These are phyloP conservation scores for Leptoclinus maculatus DNA, from an alignment of 2,797 vertebrate species.

Conservation along the genomic window DNA sequence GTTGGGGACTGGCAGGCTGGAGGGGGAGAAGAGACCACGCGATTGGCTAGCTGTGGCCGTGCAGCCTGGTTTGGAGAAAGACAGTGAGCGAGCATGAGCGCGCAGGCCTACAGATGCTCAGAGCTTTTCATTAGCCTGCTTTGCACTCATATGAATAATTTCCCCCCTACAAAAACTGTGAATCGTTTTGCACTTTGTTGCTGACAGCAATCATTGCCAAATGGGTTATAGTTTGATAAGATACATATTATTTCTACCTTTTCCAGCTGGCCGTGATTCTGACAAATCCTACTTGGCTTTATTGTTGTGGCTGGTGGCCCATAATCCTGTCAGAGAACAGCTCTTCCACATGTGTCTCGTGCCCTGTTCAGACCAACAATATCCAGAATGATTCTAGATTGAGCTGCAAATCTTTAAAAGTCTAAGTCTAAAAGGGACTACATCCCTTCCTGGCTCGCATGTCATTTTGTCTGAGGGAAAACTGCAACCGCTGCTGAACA, in stretches of 20 bases:
- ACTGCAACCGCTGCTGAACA: slow-evolving; percentile 26
- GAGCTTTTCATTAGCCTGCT: slow-evolving; percentile 59
- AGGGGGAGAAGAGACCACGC: slow-evolving; percentile 21
- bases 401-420: slow-evolving; percentile 30
- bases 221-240: slow-evolving; percentile 16
- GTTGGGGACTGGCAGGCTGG: slow-evolving; percentile 55
- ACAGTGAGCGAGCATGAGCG: slow-evolving; percentile 43
- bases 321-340: slow-evolving; percentile 34
- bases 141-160: slow-evolving; percentile 36
- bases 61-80: slow-evolving; percentile 41
- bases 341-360: slow-evolving; percentile 29
- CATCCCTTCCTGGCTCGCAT: slow-evolving; percentile 32
- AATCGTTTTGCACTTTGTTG: slow-evolving; percentile 26
- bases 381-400: slow-evolving; percentile 15
- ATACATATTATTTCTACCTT: slow-evolving; percentile 1
- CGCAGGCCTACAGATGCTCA: slow-evolving; percentile 58
- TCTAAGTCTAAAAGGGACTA: slow-evolving; percentile 22
- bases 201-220: slow-evolving; percentile 26
- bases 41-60: slow-evolving; percentile 34
- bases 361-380: slow-evolving; percentile 11
- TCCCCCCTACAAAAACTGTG: slow-evolving; percentile 25
- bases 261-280: slow-evolving; percentile 20
- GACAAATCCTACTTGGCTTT: slow-evolving; percentile 21
- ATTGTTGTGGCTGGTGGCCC: slow-evolving; percentile 33
- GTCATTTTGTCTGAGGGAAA: slow-evolving; percentile 35